Conservation (phyloP, 2,113 vertebrate species). For the Ciconia stormi region DNA sequence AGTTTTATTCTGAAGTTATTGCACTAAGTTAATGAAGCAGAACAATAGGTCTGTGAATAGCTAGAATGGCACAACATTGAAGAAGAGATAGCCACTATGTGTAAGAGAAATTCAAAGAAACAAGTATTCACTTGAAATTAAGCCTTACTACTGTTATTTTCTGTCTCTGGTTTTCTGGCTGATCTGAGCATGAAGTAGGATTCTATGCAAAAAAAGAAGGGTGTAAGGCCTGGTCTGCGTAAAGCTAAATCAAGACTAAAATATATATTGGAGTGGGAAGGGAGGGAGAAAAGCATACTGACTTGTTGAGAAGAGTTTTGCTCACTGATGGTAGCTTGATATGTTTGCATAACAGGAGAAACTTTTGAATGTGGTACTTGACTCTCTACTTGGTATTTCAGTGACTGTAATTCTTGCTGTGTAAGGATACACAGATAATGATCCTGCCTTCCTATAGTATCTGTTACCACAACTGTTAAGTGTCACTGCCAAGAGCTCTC, state of each 20-base stretch:
- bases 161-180: not conserved
- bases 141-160: not conserved
- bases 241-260: not conserved
- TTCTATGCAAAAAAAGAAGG: not conserved
- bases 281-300: not conserved
- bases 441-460: not conserved
- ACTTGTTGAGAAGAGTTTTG: not conserved
- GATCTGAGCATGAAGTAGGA: not conserved
- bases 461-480: not conserved
- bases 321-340: not conserved
- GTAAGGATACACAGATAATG: not conserved
- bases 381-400: not conserved
- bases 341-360: not conserved
- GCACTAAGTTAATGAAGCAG: not conserved
- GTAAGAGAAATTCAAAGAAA: not conserved
- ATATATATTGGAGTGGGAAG: not conserved
- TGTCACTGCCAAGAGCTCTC: not conserved
- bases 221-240: fast-evolving
- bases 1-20: not conserved
- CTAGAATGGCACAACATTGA: not conserved
- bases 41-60: not conserved
- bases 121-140: not conserved
- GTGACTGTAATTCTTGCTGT: not conserved
- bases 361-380: not conserved
- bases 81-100: not conserved